phyloP scores from a whole-genome alignment of 1,140 invertebrate genomes.

The Drosophila setifemur region DNA sequence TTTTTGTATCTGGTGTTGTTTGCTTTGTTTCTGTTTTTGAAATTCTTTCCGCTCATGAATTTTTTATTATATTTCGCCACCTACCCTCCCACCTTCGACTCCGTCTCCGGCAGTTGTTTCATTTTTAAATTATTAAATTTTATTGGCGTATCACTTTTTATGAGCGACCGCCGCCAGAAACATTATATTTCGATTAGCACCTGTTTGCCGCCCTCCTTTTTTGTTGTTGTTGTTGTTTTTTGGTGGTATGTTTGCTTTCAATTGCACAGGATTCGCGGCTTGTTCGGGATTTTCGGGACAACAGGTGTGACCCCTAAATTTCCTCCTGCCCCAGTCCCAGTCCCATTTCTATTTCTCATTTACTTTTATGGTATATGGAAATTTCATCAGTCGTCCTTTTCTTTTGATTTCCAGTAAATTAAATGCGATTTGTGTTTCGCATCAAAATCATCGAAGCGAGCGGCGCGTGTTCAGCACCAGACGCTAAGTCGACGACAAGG shows the following conservation, averaged over 20 bases:
- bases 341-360: conserved; percentile 38
- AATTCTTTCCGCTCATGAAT: conserved; percentile 71
- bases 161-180: conserved; percentile 72
- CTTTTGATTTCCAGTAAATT: conserved; percentile 74
- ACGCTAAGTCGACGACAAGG: conserved; percentile 28
- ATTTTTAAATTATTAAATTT: conserved; percentile 81
- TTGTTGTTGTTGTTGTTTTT: conserved; percentile 29
- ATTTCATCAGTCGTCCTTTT: conserved; percentile 40
- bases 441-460: conserved; percentile 37
- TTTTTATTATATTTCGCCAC: conserved; percentile 76
- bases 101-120: conserved; percentile 54
- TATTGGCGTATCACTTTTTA: conserved; percentile 80
- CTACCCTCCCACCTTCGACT: background rate
- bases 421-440: conserved; percentile 66
- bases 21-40: conserved; percentile 52
- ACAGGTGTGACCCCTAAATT: conserved; percentile 50
- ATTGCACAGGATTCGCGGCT: conserved; percentile 37
- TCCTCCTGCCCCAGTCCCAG: background rate
- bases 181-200: conserved; percentile 81
- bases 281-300: conserved; percentile 26
- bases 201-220: conserved; percentile 54
- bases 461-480: conserved; percentile 32
- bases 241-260: conserved; percentile 28
- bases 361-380: conserved; percentile 43
- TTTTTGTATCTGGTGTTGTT: conserved; percentile 17